Base-by-base conservation (phyloP, 2,113 vertebrate species). In the Rhinoderma darwinii region DNA sequence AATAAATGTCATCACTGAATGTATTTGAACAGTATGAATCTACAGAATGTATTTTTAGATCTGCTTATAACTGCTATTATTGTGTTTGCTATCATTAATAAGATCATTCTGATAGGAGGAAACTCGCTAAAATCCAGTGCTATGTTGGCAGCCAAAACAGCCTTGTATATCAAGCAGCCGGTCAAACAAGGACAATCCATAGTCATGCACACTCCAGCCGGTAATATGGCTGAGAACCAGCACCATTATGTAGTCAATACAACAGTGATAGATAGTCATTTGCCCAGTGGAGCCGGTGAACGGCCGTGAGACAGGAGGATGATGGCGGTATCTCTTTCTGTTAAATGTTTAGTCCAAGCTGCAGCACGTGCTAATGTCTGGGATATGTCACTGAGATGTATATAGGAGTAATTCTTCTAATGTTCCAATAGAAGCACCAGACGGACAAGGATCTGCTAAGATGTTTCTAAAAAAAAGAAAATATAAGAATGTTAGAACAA, bases 101-200 rank as follows among this genome's bases (percentile, higher is more conserved):
- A 72, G 35, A 41, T 72, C 68, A 30, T 54, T 43, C n/a, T 66
- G 59, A 82, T 66, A 66, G 25, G n/a, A n/a, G 37, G 17, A 12
- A 44, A 66, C n/a, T 37, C 22, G 4, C 8, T 20, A 27, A 35
- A 70, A 51, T 72, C 27, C 66, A 22, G 6, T 25, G 32, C 59
- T 61, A 25, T 80, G 59, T 37, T 80, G 76, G 75, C 84, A 80
- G 75, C 61, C 79, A 41, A n/a, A 56, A 54, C 25, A 80, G 39
- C 66, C 39, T 14, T 86, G 1, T 70, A 74, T 66, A 80, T 37
- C 22, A 41, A 72, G 63, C 43, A 80, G 76, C 61, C 63, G 76
- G 84, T 86, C 84, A 86, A 37, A 80, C 84, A 86, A 86, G 84
- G 84, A 86, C 84, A 86, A 44, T n/a, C 10, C 50, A 79, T 41